A percentile compares a stretch with the other conserved stretches of the same genome.
phyloP scores from a whole-genome alignment of 1,140 invertebrate genomes.

The Chrysoperla carnea region DNA sequence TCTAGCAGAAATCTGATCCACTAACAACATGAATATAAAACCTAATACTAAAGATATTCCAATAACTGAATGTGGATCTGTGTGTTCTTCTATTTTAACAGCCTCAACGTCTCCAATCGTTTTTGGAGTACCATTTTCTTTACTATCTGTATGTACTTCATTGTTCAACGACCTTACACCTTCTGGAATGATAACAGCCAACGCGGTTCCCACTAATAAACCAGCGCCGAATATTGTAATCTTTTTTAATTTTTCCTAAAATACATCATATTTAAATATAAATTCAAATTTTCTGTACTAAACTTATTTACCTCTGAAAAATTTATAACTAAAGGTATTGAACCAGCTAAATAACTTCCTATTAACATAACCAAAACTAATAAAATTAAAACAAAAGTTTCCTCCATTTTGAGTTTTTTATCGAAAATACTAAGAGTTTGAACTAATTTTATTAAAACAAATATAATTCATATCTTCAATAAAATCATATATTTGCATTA shows the following conservation, averaged over 20 bases:
- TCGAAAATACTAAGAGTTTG: conserved; percentile 10
- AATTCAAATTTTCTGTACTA: background rate
- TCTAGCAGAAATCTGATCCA: conserved; percentile 69
- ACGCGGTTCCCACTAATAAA: conserved; percentile 89
- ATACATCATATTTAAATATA: conserved; percentile 9
- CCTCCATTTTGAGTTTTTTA: conserved; percentile 47
- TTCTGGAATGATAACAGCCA: conserved; percentile 97
- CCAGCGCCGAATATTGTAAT: conserved; percentile 93
- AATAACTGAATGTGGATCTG: conserved; percentile 38
- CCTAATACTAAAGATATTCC: conserved; percentile 47
- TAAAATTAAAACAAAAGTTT: conserved; percentile 59
- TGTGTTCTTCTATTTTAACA: conserved; percentile 2
- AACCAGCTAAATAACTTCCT: conserved; percentile 86
- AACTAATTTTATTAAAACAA: too few species aligned
- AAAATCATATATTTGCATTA: too few species aligned
- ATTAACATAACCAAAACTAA: conserved; percentile 82
- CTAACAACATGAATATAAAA: conserved; percentile 94
- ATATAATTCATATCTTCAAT: too few species aligned
- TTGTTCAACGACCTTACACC: conserved; percentile 73
- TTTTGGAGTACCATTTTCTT: conserved; percentile 1
- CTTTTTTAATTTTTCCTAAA: conserved; percentile 82
- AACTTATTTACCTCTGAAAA: conserved; percentile 71
- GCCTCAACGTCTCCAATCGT: conserved; percentile 1
- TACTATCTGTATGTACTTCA: conserved; percentile 13
- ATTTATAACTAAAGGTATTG: conserved; percentile 78